Base-by-base conservation (phyloP, 1,140 invertebrate genomes). In the Trachymyrmex septentrionalis region DNA sequence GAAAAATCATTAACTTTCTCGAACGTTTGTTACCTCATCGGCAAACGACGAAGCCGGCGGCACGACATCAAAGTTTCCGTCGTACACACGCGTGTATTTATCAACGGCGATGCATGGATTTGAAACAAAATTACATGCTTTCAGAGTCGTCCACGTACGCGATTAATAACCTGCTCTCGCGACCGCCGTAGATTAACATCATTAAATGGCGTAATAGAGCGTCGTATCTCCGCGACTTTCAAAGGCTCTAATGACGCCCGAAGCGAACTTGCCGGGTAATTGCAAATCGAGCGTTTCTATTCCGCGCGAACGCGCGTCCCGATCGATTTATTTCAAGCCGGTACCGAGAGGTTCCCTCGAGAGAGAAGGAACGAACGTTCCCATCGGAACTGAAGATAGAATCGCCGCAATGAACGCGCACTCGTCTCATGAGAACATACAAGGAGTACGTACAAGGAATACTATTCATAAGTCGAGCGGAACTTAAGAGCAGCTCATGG, bases 401-500 rank as follows among this genome's bases (percentile, higher is more conserved):
- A 90, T 88, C 81, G 77, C 82, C 82, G 82, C 66, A 86, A 85
- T 78, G 80, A 90, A 84, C 50, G 78, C 50, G 75, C 81, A 34
- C 27, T 78, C 69, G 55, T 86, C 66, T 64, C 81, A 53, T 67
- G 10, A 78, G 30, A 24, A 71, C 57, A 21, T 86, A 90, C 30
- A 5, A 34, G 30, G 30, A 34, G 30, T 38, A 71, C 57, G 19
- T 86, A 90, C 89, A 91, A 91, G 61, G 89, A 91, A 86, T 88
- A 88, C 86, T 91, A 91, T 91, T 91, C 86, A 91, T 90, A 84
- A 91, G 69, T 66, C 73, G 63, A 63, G 38, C n/a, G 19, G 59
- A 50, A 67, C 30, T 44, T 72, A 44, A 88, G 76, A 53, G n/a
- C 48, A 16, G 44, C 21, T 69, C 50, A 50, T 66, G 88, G 61